Percentiles rank a stretch among this genome's conserved stretches.
phyloP scores from a whole-genome alignment of 2,888 invertebrate species.

The Hecatera dysodea region DNA sequence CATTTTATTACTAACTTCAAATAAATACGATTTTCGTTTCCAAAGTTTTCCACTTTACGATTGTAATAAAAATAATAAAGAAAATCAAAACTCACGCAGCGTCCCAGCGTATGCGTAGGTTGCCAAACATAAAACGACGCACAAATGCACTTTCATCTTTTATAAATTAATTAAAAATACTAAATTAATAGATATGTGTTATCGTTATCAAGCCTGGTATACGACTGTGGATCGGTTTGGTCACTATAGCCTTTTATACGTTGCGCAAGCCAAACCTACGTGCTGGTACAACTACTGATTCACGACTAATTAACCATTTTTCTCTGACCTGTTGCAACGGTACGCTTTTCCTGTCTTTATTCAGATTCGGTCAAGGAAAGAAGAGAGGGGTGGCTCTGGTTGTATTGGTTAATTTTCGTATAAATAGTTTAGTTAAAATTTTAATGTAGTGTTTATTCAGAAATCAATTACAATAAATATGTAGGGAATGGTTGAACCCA shows the following conservation, averaged over 20 bases:
- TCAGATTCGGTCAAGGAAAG: conserved; percentile 3
- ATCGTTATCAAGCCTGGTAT: conserved; percentile 40
- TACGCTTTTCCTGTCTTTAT: conserved; percentile 39
- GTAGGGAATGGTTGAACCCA: background rate
- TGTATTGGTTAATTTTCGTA: background rate
- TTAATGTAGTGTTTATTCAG: conserved; percentile 1
- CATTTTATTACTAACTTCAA: background rate
- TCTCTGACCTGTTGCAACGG: conserved; percentile 46
- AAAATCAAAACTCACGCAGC: conserved; percentile 77
- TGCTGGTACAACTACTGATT: conserved; percentile 43
- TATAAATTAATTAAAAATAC: conserved; percentile 51
- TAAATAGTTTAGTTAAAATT: conserved; percentile 3
- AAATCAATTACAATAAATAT: background rate
- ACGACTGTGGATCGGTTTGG: conserved; percentile 60
- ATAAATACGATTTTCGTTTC: background rate
- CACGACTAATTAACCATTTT: conserved; percentile 62
- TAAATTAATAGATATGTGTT: conserved; percentile 52
- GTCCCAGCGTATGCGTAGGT: conserved; percentile 71
- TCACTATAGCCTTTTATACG: conserved; percentile 70
- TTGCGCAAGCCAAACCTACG: conserved; percentile 66
- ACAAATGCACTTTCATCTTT: conserved; percentile 78
- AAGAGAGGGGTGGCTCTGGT: conserved; percentile 21
- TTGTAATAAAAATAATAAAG: background rate
- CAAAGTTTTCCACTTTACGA: background rate
- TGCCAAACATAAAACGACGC: conserved; percentile 69